phyloP scores from a whole-genome alignment of 2,888 invertebrate genomes.

The Xestia rhomboidea region DNA sequence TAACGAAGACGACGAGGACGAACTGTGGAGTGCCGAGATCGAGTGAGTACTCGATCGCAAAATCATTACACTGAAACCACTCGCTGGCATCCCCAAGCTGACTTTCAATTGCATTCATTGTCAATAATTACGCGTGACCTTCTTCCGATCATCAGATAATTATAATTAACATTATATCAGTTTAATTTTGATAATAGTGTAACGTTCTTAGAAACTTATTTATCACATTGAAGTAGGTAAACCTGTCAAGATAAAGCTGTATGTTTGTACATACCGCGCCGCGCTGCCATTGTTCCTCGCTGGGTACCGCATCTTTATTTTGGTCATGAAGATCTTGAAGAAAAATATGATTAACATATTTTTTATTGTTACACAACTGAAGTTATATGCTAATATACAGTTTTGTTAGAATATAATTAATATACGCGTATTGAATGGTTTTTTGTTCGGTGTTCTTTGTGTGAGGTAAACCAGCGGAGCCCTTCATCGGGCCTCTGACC shows the following conservation, averaged over 20 bases:
- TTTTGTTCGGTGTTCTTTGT: slow-evolving; percentile 45
- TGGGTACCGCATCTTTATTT: slow-evolving; percentile 72
- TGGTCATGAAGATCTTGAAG: slow-evolving; percentile 60
- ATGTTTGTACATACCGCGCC: slow-evolving; percentile 80
- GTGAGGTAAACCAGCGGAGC: slow-evolving; percentile 37
- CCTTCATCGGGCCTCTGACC: slow-evolving; percentile 67
- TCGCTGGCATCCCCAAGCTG: slow-evolving; percentile 62
- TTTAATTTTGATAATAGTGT: slow-evolving; percentile 78
- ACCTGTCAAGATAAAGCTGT: slow-evolving; percentile 87
- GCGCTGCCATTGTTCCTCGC: slow-evolving; percentile 79
- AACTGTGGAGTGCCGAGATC: slow-evolving; percentile 80
- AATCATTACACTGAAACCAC: slow-evolving; percentile 58
- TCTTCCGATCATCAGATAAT: slow-evolving; percentile 55
- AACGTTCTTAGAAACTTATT: slow-evolving; percentile 83
- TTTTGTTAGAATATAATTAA: slow-evolving; percentile 39
- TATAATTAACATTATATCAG: slow-evolving; percentile 70
- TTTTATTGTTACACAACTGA: slow-evolving; percentile 60
- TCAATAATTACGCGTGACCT: slow-evolving; percentile 46
- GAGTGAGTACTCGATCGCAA: slow-evolving; percentile 79
- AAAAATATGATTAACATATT: slow-evolving; percentile 64
- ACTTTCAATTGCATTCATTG: slow-evolving; percentile 39
- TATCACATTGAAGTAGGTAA: slow-evolving; percentile 81
- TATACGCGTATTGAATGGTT: slow-evolving; percentile 30
- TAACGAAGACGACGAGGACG: slow-evolving; percentile 73
- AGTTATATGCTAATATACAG: slow-evolving; percentile 46